These are phyloP conservation scores for Lampris megalopsis DNA, from an alignment of 2,113 vertebrate genomes.

Conservation along the genomic window DNA sequence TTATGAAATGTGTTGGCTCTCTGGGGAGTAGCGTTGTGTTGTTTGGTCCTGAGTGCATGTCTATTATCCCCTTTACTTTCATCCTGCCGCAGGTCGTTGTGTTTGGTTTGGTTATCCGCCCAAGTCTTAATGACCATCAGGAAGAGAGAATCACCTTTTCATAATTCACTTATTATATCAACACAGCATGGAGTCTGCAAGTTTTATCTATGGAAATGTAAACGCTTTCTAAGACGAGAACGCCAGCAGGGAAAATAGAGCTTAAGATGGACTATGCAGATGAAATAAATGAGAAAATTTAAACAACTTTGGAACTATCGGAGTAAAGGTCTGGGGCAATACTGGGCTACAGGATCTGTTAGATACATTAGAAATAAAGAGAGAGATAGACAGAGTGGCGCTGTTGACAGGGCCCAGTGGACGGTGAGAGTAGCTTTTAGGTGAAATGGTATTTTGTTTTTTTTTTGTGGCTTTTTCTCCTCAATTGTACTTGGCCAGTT, in stretches of 20 bases:
- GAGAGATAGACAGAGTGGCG: slow-evolving; percentile 10
- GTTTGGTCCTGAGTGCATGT: neutral
- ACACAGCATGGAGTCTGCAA: too few species aligned
- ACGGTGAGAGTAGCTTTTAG: slow-evolving; percentile 49
- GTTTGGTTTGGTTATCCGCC: neutral
- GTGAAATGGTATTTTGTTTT: neutral
- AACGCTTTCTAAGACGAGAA: too few species aligned
- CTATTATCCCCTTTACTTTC: neutral
- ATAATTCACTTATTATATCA: too few species aligned
- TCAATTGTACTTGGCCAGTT: too few species aligned
- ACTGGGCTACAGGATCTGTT: neutral
- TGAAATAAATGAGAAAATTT: too few species aligned
- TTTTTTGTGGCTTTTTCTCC: too few species aligned
- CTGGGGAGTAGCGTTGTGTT: neutral
- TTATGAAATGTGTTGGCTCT: neutral
- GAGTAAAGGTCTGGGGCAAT: too few species aligned
- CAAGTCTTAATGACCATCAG: slow-evolving; percentile 17
- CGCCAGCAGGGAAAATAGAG: too few species aligned
- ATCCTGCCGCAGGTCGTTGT: neutral
- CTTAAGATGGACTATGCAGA: too few species aligned
- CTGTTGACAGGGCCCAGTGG: slow-evolving; percentile 47
- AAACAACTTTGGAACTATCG: too few species aligned
- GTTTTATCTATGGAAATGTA: too few species aligned
- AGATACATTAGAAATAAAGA: slow-evolving; percentile 40
- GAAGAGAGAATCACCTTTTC: slow-evolving; percentile 7